phyloP scores from a whole-genome alignment of 2,797 vertebrate genomes.

The Petrocephalus sullivani region DNA sequence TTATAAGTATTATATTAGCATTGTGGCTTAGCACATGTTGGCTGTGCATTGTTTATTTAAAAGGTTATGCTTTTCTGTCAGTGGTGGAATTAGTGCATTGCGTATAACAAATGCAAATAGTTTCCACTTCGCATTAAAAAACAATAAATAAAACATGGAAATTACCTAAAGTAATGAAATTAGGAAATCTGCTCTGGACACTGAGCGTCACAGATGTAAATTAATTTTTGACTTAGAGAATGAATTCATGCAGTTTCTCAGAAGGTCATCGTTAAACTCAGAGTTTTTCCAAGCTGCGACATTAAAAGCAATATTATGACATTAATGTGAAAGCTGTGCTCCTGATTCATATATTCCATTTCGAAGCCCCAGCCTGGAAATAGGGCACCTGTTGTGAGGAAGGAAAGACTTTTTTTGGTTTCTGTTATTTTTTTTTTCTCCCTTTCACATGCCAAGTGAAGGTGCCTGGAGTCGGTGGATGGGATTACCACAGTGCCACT shows the following conservation, averaged over 20 bases:
- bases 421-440: not conserved
- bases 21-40: not conserved
- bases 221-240: not conserved
- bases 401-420: not conserved
- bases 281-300: not conserved
- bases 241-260: not conserved
- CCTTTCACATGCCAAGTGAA: not conserved
- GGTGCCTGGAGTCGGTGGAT: not conserved
- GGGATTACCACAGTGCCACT: not conserved
- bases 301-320: not conserved
- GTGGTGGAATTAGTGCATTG: not conserved
- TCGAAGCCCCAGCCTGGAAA: not conserved
- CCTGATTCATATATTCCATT: not conserved
- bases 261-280: not conserved
- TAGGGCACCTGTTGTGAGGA: not conserved
- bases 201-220: not conserved
- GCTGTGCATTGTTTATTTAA: too few relatives aligned
- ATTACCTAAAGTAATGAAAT: not conserved
- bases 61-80: not conserved
- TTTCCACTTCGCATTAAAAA: not conserved
- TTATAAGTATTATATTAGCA: not conserved
- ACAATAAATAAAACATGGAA: not conserved
- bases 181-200: not conserved
- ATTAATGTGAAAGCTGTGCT: not conserved
- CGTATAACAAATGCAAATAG: not conserved